A percentile compares a stretch with the other conserved stretches of the same genome.
phyloP scores from a whole-genome alignment of 2,888 invertebrate genomes.

The Exephanes ischioxanthus region DNA sequence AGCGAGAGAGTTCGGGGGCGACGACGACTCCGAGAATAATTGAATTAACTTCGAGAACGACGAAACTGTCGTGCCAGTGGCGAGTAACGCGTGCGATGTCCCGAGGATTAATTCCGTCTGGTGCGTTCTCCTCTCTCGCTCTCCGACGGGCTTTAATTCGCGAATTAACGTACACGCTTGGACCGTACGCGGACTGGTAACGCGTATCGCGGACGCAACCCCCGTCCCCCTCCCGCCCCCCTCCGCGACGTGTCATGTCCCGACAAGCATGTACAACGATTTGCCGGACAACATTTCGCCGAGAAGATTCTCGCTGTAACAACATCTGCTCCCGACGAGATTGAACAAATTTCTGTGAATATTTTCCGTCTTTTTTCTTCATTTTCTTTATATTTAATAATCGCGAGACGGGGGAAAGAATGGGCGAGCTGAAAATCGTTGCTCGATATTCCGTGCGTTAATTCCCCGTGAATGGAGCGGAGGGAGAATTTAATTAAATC shows the following conservation, averaged over 20 bases:
- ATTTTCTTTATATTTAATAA: slow-evolving; percentile 3
- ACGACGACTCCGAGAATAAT: slow-evolving; percentile 70
- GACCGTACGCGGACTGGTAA: slow-evolving; percentile 31
- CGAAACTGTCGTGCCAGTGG: slow-evolving; percentile 68
- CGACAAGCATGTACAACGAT: slow-evolving; percentile 30
- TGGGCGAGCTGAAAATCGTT: not conserved
- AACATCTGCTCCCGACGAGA: slow-evolving; percentile 18
- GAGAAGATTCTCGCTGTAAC: slow-evolving; percentile 6
- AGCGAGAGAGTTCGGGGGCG: slow-evolving; percentile 30
- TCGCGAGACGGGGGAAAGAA: not conserved
- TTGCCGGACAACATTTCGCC: slow-evolving; percentile 11
- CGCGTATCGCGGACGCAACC: slow-evolving; percentile 2
- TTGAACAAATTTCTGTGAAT: slow-evolving; percentile 20
- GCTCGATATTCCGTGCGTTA: not conserved
- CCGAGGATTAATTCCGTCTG: slow-evolving; percentile 73
- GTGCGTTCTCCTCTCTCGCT: slow-evolving; percentile 55
- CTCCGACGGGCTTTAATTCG: slow-evolving; percentile 68
- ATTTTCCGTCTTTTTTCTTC: not conserved
- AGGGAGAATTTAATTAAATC: slow-evolving; percentile 2
- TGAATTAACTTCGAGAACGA: slow-evolving; percentile 73
- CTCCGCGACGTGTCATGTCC: slow-evolving; percentile 3
- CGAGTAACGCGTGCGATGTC: slow-evolving; percentile 64
- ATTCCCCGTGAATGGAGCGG: slow-evolving; percentile 13
- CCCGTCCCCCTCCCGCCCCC: not conserved
- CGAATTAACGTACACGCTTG: slow-evolving; percentile 67